A percentile compares a stretch with the other conserved stretches of the same genome.
Evolutionary conservation across 2,113 vertebrate genomes (phyloP).

Genomic region (Tympanuchus pallidicinctus): DNA sequence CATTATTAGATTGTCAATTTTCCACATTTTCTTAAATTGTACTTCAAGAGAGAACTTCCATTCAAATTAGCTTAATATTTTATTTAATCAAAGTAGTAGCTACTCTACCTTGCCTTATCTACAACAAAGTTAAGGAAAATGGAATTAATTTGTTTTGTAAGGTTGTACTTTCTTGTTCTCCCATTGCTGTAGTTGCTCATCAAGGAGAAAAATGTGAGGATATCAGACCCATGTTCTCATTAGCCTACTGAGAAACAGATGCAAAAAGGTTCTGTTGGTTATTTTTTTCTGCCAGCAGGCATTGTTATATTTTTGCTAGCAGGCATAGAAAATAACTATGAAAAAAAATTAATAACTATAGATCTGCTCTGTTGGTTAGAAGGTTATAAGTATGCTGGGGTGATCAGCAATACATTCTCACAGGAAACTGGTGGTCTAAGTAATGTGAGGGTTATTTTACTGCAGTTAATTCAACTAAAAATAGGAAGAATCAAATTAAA

Average conservation of each 20-base stretch:
- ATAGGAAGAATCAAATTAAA: not conserved
- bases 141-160: not conserved
- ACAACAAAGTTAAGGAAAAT: not conserved
- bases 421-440: not conserved
- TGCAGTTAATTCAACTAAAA: not conserved
- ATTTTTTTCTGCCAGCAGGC: slow-evolving; percentile 52
- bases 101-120: not conserved
- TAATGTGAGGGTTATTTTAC: not conserved
- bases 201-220: not conserved
- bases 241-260: slow-evolving; percentile 39
- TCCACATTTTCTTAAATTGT: not conserved
- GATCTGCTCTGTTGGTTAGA: not conserved
- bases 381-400: not conserved
- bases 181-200: not conserved
- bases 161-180: not conserved
- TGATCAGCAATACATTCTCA: not conserved
- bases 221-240: slow-evolving; percentile 25
- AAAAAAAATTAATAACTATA: slow-evolving; percentile 2
- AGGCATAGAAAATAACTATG: not conserved
- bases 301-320: not conserved
- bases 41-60: not conserved
- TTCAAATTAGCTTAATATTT: not conserved
- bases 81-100: not conserved
- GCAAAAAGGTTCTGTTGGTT: not conserved
- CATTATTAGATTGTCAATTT: not conserved